Evolutionary conservation across 2,113 vertebrate species (phyloP).

Genomic region (Gnathonemus longibarbis): DNA sequence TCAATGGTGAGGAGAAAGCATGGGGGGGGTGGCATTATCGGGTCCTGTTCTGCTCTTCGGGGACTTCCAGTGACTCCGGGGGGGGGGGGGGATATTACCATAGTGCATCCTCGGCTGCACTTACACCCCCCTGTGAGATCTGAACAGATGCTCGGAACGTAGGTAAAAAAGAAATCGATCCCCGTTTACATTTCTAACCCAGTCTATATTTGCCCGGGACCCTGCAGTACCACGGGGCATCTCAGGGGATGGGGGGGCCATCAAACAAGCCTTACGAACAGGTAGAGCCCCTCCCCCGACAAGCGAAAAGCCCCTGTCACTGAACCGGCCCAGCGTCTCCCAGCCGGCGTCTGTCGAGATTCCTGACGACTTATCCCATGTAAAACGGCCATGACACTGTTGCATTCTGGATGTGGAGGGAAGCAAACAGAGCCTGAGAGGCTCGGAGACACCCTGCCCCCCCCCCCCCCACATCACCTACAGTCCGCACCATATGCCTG

Average conservation of each 20-base stretch:
- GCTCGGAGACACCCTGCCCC: background rate
- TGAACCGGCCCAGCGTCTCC: background rate
- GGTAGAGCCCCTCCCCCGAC: background rate
- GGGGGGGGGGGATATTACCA: background rate
- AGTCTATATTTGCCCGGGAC: conserved; percentile 1
- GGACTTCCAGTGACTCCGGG: conserved; percentile 41
- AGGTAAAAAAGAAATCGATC: conserved; percentile 8
- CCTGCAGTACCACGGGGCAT: background rate
- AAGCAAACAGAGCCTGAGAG: background rate
- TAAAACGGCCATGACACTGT: background rate
- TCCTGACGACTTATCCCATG: background rate
- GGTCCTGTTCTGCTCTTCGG: conserved; percentile 69
- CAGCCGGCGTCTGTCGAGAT: background rate
- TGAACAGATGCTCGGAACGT: background rate
- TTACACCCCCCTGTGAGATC: background rate
- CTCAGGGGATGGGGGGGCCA: background rate
- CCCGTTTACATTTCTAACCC: background rate
- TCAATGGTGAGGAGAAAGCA: conserved; percentile 66
- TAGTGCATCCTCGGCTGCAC: background rate
- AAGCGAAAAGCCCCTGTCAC: background rate
- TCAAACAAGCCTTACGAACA: background rate
- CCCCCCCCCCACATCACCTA: background rate
- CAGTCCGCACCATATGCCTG: background rate
- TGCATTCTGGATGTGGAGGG: background rate
- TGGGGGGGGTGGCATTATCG: conserved; percentile 66